Evolutionary conservation across 2,113 vertebrate species (phyloP).

Genomic region (Apeltes quadracus): DNA sequence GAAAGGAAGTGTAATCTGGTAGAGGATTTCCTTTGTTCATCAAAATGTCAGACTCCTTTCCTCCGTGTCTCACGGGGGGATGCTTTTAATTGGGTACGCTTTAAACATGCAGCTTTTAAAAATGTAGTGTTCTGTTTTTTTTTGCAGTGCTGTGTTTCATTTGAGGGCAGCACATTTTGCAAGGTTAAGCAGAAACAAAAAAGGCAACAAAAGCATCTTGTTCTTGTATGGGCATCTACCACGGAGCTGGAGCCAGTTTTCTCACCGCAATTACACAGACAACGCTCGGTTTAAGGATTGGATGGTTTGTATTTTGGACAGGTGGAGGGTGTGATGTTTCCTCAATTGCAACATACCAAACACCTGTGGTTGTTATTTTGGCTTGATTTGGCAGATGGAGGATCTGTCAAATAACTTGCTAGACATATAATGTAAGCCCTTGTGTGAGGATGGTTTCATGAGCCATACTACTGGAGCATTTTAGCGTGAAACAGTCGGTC

Average conservation of each 20-base stretch:
- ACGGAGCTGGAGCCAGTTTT: conserved; percentile 35
- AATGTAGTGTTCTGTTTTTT: conserved; percentile 23
- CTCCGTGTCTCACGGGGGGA: conserved; percentile 32
- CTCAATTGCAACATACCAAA: conserved; percentile 33
- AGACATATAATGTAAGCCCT: not conserved
- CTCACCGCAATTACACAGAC: conserved; percentile 13
- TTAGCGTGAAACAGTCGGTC: not conserved
- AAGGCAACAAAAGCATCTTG: conserved; percentile 63
- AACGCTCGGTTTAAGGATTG: conserved; percentile 5
- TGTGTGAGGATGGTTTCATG: not conserved
- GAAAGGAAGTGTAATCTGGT: conserved; percentile 9
- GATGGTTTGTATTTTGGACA: conserved; percentile 45
- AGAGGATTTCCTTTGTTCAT: conserved; percentile 21
- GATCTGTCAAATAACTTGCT: conserved; percentile 7
- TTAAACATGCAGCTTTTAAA: conserved; percentile 65
- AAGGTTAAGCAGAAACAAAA: conserved; percentile 67
- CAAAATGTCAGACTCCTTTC: conserved; percentile 52
- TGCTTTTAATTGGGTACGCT: conserved; percentile 65
- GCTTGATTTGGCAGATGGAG: conserved; percentile 28
- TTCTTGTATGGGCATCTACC: conserved; percentile 64
- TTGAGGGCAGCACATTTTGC: conserved; percentile 58
- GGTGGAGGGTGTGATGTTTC: conserved; percentile 30
- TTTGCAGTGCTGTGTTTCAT: conserved; percentile 41
- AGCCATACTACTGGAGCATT: not conserved
- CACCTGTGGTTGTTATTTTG: conserved; percentile 43